A percentile compares a stretch with the other conserved stretches of the same genome.
Conservation (phyloP, 2,797 vertebrate species). For the Pelobates cultripes region DNA sequence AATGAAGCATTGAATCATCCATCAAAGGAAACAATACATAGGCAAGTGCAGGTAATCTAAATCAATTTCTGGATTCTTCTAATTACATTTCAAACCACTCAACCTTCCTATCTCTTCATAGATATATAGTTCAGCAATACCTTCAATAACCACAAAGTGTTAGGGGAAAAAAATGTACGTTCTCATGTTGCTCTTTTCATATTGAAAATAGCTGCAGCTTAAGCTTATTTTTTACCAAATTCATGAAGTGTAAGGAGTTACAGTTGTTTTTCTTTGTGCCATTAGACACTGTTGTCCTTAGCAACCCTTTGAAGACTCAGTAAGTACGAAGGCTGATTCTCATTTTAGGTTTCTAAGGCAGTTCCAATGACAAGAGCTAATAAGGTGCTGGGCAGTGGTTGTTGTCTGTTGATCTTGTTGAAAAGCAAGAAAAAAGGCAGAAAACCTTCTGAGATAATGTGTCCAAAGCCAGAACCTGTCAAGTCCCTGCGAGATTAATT, state of each 20-base stretch:
- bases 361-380: conserved; percentile 3
- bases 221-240: conserved; percentile 1
- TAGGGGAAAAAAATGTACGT: neutral
- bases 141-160: neutral
- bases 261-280: conserved; percentile 15
- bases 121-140: conserved; percentile 26
- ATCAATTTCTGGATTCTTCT: conserved; percentile 33
- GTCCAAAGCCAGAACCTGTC: conserved; percentile 1
- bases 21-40: conserved; percentile 38
- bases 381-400: conserved; percentile 10
- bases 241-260: neutral
- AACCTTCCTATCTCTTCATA: conserved; percentile 24
- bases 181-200: neutral
- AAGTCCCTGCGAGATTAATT: neutral
- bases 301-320: conserved; percentile 9
- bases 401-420: neutral
- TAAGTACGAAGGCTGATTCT: neutral
- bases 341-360: conserved; percentile 8
- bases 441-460: neutral
- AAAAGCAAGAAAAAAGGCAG: neutral
- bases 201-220: neutral
- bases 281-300: conserved; percentile 21
- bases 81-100: conserved; percentile 44
- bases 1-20: conserved; percentile 27
- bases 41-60: conserved; percentile 20